Percentiles rank a stretch among this genome's conserved stretches.
These are phyloP conservation scores for Sus scrofa DNA, from an alignment of 2,113 vertebrate genomes.

Conservation along the genomic window DNA sequence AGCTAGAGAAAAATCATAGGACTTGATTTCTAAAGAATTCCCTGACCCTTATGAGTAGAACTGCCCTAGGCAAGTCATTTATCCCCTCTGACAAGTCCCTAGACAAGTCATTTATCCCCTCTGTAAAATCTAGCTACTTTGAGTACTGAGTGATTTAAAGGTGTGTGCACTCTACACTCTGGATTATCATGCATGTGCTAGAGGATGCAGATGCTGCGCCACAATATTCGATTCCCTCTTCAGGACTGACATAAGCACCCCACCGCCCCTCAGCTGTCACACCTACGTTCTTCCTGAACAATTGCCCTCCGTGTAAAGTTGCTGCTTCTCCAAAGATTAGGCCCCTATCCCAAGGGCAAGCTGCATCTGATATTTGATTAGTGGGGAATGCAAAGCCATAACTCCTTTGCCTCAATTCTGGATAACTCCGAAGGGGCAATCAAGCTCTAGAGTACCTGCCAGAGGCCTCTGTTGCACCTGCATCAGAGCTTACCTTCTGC, in stretches of 20 bases:
- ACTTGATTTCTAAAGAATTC: background rate
- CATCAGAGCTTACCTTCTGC: background rate
- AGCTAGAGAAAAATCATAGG: background rate
- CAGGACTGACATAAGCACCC: background rate
- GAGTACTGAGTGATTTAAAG: background rate
- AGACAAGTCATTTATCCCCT: background rate
- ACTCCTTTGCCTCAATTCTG: background rate
- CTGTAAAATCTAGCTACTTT: background rate
- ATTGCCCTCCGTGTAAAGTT: background rate
- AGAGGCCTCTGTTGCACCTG: background rate
- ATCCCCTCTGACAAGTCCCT: background rate
- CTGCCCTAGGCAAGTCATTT: background rate
- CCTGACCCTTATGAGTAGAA: background rate
- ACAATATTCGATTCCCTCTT: background rate
- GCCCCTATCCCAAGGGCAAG: fast-evolving
- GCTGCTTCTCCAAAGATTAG: background rate
- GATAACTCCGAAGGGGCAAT: background rate
- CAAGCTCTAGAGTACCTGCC: background rate
- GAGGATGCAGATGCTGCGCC: background rate
- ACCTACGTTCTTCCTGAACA: background rate
- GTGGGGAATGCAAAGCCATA: background rate
- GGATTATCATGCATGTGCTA: background rate
- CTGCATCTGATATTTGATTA: background rate
- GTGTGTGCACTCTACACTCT: background rate
- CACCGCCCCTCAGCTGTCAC: background rate